These are phyloP conservation scores for Harmothoe impar DNA, from an alignment of 2,888 invertebrate species.

Conservation along the genomic window DNA sequence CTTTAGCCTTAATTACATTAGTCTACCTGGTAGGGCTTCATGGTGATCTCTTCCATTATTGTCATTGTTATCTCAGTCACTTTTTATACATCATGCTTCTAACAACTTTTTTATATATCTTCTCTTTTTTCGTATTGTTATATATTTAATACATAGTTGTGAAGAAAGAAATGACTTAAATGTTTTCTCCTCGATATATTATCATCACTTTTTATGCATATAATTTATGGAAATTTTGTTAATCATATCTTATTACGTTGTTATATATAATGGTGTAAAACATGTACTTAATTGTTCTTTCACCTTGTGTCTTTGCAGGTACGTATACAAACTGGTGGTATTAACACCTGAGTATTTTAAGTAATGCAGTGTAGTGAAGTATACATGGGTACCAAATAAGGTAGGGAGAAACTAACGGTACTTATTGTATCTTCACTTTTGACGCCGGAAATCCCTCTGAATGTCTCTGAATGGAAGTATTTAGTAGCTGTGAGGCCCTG, in stretches of 20 bases:
- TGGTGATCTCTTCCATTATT: background rate
- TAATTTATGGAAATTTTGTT: background rate
- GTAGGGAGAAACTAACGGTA: constrained; percentile 11
- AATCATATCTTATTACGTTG: background rate
- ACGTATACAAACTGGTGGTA: background rate
- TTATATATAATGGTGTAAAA: background rate
- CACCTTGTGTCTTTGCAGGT: background rate
- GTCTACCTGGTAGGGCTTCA: background rate
- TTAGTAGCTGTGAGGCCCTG: no score
- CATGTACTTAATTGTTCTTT: background rate
- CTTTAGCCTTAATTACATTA: background rate
- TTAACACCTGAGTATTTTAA: background rate
- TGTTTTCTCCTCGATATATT: no score
- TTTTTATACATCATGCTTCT: no score
- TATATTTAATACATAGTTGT: no score
- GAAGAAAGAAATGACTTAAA: no score
- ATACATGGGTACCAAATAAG: background rate
- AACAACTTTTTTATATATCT: no score
- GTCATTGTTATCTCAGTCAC: background rate
- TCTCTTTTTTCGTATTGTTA: no score
- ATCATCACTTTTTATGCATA: no score
- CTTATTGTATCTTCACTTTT: background rate
- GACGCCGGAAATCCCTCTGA: background rate
- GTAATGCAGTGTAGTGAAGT: no score
- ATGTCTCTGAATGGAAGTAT: no score